Evolutionary conservation across 2,797 vertebrate species (phyloP), one percentile per base, ranked within the genome.

Genomic region (Onychomys arenicola): DNA sequence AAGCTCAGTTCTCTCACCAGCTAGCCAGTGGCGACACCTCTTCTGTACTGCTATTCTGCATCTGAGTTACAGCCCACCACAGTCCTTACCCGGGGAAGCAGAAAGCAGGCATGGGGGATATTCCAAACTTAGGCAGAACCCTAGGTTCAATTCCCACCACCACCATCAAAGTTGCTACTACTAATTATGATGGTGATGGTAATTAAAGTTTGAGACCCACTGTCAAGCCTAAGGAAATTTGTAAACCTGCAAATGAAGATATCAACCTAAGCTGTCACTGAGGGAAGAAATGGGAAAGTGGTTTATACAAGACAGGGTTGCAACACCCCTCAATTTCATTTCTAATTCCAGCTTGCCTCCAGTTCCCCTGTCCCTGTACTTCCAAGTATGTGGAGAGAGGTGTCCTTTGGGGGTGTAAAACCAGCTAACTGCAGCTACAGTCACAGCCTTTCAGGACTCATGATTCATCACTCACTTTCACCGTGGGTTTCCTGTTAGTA

Each of bases 221-320:
- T 88, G 86, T 91, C 59, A 94, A 92, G 73, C 40, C 63, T 34
- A 77, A 67, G 25, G 69, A 37, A 49, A 86, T 89, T 49, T 89
- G 43, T n/a, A 84, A 77, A 43, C 0, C 27, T 63, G 27, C 59
- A 59, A 93, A 89, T 52, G 69, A 80, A 25, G 81, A 89, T 86
- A 92, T n/a, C 57, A 87, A 46, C 63, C 61, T 34, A 87, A 82
- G 32, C 78, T 91, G 19, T 46, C 69, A 85, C 23, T 34, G 27
- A 93, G 49, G 49, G 84, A 83, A 82, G 34, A 77, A 37, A 52
- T 29, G 8, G 11, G 73, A 94, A 95, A n/a, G 43, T 9, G 14
- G 34, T 46, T 86, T 76, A 32, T 82, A 13, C 17, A 43, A 7
- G 49, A 49, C 40, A 86, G 49, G 37, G 8, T 12, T 78, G 92